Base-by-base conservation (phyloP, 1,140 invertebrate species). In the Aethina tumida region DNA sequence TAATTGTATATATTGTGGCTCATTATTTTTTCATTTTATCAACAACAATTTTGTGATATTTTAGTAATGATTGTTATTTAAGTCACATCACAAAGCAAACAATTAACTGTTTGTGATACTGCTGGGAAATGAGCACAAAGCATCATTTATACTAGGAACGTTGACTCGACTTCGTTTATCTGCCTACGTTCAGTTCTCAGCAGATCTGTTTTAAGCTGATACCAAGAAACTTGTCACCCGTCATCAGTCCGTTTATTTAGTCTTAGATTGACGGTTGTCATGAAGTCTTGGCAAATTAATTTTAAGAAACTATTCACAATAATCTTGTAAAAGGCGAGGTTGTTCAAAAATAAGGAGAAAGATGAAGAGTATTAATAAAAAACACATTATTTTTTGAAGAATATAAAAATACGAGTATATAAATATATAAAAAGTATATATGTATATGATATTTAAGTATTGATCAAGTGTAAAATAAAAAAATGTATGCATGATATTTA, bases 31-130 rank as follows among this genome's bases (percentile, higher is more conserved):
- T 62, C 43, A 52, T 56, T 62, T 59, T 53, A 57, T 59, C 57
- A 60, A 58, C 57, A 60, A 62, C 56, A 61, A 59, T 60, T 62
- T 62, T 60, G 58, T 60, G 59, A 61, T 61, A 61, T 61, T 60
- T 62, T 60, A 59, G 59, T 62, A 60, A 60, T 57, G 52, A 54
- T 59, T 58, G 54, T 60, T 58, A 57, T 55, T 59, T 59, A 56
- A 59, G 56, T 59, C 56, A 60, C 53, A 57, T 58, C 55, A 59
- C 52, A 45, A 52, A 37, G 53, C 52, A 53, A 51, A 55, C 56
- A 46, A 41, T 16, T 51, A 52, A 45, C 35, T 51, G 52, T 55
- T 56, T 53, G 46, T 48, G 39, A 17, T 35, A 43, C 46, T 56
- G 47, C 35, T 47, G 38, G 43, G 49, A 48, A 52, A 43, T 41